Conservation (phyloP, 1,140 invertebrate genomes). For the Berghia stephanieae region DNA sequence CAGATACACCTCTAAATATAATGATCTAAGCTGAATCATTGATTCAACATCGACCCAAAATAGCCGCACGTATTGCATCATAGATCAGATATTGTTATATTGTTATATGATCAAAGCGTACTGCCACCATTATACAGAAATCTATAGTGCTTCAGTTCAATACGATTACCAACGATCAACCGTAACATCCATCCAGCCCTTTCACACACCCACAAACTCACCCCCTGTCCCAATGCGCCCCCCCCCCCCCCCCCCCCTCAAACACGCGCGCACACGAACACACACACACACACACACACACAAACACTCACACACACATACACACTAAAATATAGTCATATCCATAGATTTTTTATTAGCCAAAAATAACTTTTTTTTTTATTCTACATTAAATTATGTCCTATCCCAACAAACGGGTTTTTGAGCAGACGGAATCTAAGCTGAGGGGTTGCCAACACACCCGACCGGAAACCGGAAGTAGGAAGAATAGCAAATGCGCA, state of each 20-base stretch:
- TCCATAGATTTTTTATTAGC: not conserved
- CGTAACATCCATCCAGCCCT: no score
- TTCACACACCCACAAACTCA: no score
- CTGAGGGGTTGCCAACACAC: not conserved
- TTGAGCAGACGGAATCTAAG: not conserved
- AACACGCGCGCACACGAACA: not conserved
- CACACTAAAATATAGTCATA: not conserved
- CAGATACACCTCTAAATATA: no score
- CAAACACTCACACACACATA: not conserved
- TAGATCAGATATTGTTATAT: no score
- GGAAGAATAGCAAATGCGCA: slow-evolving; percentile 34
- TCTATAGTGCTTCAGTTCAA: no score
- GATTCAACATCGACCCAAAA: no score
- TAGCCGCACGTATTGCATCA: no score
- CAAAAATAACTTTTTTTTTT: no score
- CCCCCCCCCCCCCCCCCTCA: not conserved
- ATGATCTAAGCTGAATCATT: no score
- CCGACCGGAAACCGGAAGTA: slow-evolving; percentile 27
- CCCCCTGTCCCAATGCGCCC: not conserved
- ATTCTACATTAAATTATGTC: not conserved
- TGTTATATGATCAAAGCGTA: no score
- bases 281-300: not conserved
- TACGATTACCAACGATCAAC: no score
- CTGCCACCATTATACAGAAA: no score
- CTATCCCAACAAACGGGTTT: not conserved